Evolutionary conservation across 2,888 invertebrate species (phyloP).

Genomic region (Eupithecia pulchellata): DNA sequence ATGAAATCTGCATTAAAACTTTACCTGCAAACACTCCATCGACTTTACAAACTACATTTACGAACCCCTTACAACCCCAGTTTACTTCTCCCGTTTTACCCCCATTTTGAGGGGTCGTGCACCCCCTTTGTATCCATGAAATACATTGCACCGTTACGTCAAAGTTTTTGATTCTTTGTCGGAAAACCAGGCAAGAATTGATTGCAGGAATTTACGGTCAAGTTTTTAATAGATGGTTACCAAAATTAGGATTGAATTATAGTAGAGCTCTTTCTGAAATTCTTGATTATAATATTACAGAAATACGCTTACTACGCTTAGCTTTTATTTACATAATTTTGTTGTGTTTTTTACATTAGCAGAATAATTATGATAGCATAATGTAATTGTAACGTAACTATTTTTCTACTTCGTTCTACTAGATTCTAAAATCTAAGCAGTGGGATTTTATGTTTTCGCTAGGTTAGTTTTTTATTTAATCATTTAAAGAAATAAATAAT

Average conservation of each 20-base stretch:
- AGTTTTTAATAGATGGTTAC: no score
- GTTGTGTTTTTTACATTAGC: no score
- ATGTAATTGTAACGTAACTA: background rate
- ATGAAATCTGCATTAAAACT: slow-evolving; percentile 38
- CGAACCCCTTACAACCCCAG: slow-evolving; percentile 9
- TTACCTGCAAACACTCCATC: slow-evolving; percentile 29
- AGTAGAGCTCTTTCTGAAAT: no score
- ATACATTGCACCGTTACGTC: background rate
- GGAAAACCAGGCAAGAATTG: background rate
- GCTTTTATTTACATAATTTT: no score
- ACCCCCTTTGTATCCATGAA: background rate
- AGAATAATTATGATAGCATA: background rate
- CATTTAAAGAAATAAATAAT: no score
- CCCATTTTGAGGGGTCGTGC: background rate
- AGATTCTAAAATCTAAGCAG: background rate
- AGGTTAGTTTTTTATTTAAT: no score
- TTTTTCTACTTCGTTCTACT: background rate
- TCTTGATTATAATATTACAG: background rate
- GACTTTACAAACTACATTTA: slow-evolving; percentile 35
- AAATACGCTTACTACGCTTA: background rate
- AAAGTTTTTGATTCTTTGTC: background rate
- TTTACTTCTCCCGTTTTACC: background rate
- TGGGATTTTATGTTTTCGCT: no score
- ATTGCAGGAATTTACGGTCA: background rate
- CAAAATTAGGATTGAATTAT: no score